Percentiles rank a stretch among this genome's conserved stretches.
Conservation (phyloP, 2,888 invertebrate genomes). For the Ophion obscuratus region DNA sequence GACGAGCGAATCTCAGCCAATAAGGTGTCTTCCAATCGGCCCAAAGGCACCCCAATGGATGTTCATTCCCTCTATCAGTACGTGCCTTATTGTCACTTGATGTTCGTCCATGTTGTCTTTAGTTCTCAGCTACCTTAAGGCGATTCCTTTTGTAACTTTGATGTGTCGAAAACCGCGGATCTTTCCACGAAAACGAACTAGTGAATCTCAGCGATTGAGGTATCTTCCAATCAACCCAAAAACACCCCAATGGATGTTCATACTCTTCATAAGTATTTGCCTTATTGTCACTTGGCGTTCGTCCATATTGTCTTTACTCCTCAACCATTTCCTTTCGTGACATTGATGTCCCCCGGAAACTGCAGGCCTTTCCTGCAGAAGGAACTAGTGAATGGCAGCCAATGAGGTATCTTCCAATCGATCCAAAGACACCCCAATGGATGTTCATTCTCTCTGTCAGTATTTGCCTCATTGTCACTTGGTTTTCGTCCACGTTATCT, state of each 20-base stretch:
- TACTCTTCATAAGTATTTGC: conserved; percentile 6
- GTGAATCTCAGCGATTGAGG: conserved; percentile 25
- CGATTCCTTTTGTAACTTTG: background rate
- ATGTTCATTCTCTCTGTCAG: conserved; percentile 28
- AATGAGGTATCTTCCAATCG: conserved; percentile 27
- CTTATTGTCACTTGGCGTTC: too few relatives aligned
- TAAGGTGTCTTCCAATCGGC: conserved; percentile 33
- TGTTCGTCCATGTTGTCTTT: background rate
- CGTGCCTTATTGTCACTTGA: background rate
- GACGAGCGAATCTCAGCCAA: conserved; percentile 28
- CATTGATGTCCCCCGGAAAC: background rate
- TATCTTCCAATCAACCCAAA: conserved; percentile 34
- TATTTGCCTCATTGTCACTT: too few relatives aligned
- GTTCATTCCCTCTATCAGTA: conserved; percentile 16
- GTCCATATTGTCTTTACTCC: too few relatives aligned
- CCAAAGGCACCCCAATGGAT: conserved; percentile 50
- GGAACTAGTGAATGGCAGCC: conserved; percentile 27
- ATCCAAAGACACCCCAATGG: conserved; percentile 51
- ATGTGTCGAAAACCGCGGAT: conserved; percentile 20
- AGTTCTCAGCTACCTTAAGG: background rate
- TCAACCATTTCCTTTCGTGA: too few relatives aligned
- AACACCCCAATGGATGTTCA: conserved; percentile 53
- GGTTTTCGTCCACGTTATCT: too few relatives aligned
- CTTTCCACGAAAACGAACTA: conserved; percentile 12
- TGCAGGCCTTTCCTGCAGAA: background rate